Base-by-base conservation (phyloP, 2,888 invertebrate species). In the Elysia crispata region DNA sequence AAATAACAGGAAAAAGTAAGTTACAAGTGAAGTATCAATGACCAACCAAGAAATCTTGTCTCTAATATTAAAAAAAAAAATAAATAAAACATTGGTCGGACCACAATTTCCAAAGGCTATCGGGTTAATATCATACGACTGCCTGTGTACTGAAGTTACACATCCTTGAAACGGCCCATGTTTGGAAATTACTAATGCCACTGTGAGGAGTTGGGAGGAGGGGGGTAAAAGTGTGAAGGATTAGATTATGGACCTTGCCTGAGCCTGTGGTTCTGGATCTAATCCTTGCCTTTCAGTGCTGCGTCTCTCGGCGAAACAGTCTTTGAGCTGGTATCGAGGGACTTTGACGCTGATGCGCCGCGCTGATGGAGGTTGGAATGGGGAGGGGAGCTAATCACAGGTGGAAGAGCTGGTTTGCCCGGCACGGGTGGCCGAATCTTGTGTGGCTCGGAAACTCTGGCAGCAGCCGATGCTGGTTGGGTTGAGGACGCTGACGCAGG, bases 331-430 rank as follows among this genome's bases (percentile, higher is more conserved):
- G 28, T 41, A 6, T 41, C 41, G 5, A 57, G 13, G 23, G 20
- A 23, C 15, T 54, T 1, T 54, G 25, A 18, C 20, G 15, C 23
- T 57, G 15, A 49, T 25, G 1, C 23, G 41, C 49, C 23, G 30
- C 18, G 54, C 3, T 57, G 62, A 30, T n/a, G 8, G 50, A 11
- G 0, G 31, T 41, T 72, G 60, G 66, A 30, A 18, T 73, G n/a
- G 28, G 13, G 0, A 31, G 41, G 60, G 57, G 66, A 49, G 25
- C 73, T 64, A 25, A 54, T 73, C 20, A 74, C 33, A 8, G 64
- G 74, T n/a, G 79, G 67, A 33, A 76, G 50, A 20, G 31, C 33
- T 28, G 74, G 79, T 66, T 79, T 79, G 0, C 73, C 73, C 6
- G 79, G 73, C 28, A 74, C 41, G 41, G 41, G 41, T 6, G 41